Evolutionary conservation across 1,140 invertebrate species (phyloP).

Genomic region (Frieseomelitta varia): DNA sequence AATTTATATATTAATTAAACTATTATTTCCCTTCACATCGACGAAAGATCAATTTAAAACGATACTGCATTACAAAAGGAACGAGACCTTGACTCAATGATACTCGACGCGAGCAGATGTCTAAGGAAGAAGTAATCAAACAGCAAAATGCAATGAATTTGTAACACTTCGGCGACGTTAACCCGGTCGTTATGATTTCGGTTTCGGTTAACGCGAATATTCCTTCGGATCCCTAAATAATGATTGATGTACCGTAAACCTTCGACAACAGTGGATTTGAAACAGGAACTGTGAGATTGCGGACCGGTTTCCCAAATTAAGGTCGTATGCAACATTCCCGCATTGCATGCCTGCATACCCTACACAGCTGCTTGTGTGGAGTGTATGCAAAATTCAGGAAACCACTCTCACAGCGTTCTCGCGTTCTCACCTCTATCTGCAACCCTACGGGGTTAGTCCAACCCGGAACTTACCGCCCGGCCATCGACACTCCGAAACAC

Average conservation of each 20-base stretch:
- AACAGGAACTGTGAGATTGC: conserved; percentile 8
- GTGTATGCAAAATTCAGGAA: conserved; percentile 29
- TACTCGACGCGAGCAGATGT: no score
- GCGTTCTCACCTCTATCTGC: background rate
- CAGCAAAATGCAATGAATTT: background rate
- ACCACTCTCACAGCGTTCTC: conserved; percentile 2
- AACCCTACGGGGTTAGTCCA: background rate
- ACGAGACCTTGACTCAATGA: no score
- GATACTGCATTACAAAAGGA: background rate
- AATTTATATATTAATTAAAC: no score
- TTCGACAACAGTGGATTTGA: background rate
- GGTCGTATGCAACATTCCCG: conserved; percentile 23
- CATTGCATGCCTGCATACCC: background rate
- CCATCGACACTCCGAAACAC: background rate
- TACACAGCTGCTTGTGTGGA: conserved; percentile 9
- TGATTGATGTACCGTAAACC: background rate
- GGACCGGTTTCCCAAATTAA: conserved; percentile 17
- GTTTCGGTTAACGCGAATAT: background rate
- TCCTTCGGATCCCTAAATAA: background rate
- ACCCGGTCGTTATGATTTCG: background rate
- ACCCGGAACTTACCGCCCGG: no score
- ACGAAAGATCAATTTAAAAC: no score
- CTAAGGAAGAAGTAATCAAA: background rate
- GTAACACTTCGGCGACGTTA: background rate
- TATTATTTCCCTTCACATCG: no score